Conservation (phyloP, 2,113 vertebrate genomes). For the Glaucidium brasilianum region DNA sequence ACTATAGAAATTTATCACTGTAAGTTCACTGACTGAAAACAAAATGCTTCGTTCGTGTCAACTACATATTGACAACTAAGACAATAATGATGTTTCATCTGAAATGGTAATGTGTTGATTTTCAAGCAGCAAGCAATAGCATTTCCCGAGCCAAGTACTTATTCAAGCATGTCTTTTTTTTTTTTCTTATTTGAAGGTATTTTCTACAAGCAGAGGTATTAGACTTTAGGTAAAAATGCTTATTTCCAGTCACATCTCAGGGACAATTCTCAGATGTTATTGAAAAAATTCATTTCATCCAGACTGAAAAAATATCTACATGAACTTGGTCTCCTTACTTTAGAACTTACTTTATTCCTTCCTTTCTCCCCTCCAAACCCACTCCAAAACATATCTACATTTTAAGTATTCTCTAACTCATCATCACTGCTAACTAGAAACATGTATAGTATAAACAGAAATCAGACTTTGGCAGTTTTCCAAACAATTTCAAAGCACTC, state of each 20-base stretch:
- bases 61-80: not conserved
- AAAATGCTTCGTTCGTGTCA: not conserved
- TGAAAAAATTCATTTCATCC: not conserved
- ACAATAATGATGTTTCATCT: not conserved
- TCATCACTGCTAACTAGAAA: not conserved
- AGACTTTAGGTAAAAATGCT: not conserved
- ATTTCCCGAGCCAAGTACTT: not conserved
- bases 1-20: not conserved
- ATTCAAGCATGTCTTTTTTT: not conserved
- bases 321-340: not conserved
- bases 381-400: not conserved
- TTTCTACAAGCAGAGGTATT: not conserved
- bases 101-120: not conserved
- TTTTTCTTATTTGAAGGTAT: not conserved
- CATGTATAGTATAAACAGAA: not conserved
- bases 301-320: not conserved
- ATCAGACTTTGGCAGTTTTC: not conserved
- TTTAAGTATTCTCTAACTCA: not conserved
- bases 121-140: not conserved
- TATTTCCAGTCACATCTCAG: not conserved
- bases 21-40: not conserved
- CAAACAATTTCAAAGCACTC: not conserved
- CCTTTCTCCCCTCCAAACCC: not conserved
- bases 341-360: not conserved
- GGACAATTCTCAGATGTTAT: not conserved